Evolutionary conservation across 2,113 vertebrate species (phyloP).

Genomic region (Gopherus flavomarginatus): DNA sequence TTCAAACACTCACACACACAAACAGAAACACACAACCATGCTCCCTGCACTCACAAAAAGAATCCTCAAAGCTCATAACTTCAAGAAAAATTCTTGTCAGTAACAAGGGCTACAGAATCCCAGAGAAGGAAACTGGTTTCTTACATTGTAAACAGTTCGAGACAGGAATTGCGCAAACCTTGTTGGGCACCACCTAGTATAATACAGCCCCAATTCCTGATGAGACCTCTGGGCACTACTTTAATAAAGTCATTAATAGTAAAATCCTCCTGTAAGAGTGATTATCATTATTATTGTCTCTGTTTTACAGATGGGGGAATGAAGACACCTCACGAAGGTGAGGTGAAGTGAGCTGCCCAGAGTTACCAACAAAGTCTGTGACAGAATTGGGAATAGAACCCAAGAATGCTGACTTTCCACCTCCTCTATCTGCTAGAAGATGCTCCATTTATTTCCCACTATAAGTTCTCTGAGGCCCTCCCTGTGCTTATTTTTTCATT

Average conservation of each 20-base stretch:
- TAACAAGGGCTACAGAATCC: background rate
- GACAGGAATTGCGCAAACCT: background rate
- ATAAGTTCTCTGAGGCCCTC: accelerated
- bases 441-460: accelerated
- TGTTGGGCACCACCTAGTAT: background rate
- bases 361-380: accelerated
- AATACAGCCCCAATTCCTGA: background rate
- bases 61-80: background rate
- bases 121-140: background rate
- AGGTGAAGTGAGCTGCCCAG: background rate
- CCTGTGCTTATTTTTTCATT: accelerated
- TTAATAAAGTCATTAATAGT: too few species aligned
- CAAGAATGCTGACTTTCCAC: accelerated
- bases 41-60: background rate
- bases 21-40: too few species aligned
- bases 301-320: background rate
- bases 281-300: background rate
- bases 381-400: background rate
- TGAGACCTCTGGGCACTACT: background rate
- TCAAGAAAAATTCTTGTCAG: background rate
- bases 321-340: background rate
- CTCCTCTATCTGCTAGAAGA: accelerated
- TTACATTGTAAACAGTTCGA: background rate
- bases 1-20: background rate
- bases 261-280: too few species aligned